These are phyloP conservation scores for Epistrophella euchroma DNA, from an alignment of 2,888 invertebrate genomes.

Conservation along the genomic window DNA sequence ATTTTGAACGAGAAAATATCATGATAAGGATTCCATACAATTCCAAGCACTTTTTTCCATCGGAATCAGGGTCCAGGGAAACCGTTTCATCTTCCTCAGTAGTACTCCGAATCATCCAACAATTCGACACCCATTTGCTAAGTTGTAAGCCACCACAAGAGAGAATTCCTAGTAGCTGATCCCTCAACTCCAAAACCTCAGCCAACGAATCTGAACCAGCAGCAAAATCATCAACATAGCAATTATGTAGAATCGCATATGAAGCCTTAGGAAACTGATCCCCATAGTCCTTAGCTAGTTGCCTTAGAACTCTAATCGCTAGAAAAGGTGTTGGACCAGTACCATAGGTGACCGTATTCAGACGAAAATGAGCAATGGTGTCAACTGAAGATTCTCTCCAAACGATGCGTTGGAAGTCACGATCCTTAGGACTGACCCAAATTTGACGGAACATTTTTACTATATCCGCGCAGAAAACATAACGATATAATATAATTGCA, in stretches of 20 bases:
- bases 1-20: too few species aligned
- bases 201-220: constrained; percentile 1
- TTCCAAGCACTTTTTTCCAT: too few species aligned
- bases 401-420: background rate
- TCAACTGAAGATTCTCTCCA: background rate
- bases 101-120: too few species aligned
- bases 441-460: background rate
- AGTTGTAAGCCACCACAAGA: constrained; percentile 20
- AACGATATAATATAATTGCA: too few species aligned
- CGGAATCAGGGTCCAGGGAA: too few species aligned
- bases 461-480: background rate
- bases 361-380: too few species aligned
- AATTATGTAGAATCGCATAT: too few species aligned
- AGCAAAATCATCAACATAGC: background rate
- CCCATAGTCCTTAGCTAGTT: background rate
- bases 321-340: too few species aligned
- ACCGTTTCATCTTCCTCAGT: too few species aligned
- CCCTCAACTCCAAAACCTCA: constrained; percentile 5
- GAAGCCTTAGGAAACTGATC: background rate
- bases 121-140: background rate
- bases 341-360: too few species aligned
- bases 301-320: background rate
- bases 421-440: background rate
- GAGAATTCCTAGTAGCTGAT: background rate
- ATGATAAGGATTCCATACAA: too few species aligned